Evolutionary conservation across 1,140 invertebrate species (phyloP), one percentile per base, ranked within the genome.

Genomic region (Portunus trituberculatus): DNA sequence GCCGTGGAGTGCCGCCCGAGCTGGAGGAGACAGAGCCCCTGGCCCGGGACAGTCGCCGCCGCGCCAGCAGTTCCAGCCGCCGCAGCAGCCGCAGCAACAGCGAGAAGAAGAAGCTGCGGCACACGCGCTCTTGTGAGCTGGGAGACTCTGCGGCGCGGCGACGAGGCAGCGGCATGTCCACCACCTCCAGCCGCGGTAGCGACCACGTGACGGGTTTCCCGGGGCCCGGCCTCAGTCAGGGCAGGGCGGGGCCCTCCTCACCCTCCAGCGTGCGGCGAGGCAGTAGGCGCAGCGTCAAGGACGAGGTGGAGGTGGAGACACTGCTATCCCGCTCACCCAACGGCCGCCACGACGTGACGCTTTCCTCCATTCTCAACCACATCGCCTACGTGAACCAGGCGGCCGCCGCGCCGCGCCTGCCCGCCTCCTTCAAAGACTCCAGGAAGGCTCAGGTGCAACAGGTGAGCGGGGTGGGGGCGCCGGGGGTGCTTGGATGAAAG

Each of bases 291-390:
- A 96, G 95, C 93, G 48, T 96, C 28, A 96, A 92, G 90, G 95
- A 94, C 32, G 96, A 95, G 52, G 83, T 93, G 14, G 96, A 95
- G 32, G 94, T 82, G 48, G 95, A 93, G 48, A 39, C 91, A 0
- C 89, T 95, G 0, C n/a, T 94, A 25, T 48, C 86, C 0, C 86
- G 92, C 28, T 86, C 94, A 1, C 52, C 92, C 1, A 48, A 67
- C 20, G 90, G 90, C 20, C 92, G 83, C 14, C 39, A 52, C 76
- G 96, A 96, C 89, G 39, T 97, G 76, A 97, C 97, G 31, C 97
- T 98, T 93, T 97, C 97, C 83, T 97, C 97, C 4, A 97, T 98
- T 96, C 96, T 98, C 87, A 97, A 98, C 96, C 97, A 98, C 96
- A 98, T 98, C 86, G 97, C 97, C 20, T 97, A 98, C 95, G 97